phyloP scores from a whole-genome alignment of 1,140 invertebrate genomes.

The Adoxophyes honmai region DNA sequence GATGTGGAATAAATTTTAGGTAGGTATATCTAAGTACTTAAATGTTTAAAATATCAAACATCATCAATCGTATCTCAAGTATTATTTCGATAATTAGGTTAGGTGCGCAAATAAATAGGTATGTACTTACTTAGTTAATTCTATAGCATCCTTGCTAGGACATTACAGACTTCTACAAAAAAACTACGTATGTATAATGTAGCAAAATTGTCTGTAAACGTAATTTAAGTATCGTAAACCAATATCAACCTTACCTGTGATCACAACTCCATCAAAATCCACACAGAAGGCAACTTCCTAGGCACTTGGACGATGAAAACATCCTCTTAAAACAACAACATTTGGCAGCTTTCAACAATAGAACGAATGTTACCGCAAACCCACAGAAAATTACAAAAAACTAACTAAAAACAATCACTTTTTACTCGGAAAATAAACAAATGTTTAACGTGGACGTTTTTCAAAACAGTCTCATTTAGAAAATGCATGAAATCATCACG shows the following conservation, averaged over 20 bases:
- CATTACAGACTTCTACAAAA: no score
- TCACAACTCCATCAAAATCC: slow-evolving; percentile 13
- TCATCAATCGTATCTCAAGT: no score
- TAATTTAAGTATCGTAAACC: no score
- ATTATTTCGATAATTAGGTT: no score
- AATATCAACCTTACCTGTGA: neutral
- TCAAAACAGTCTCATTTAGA: slow-evolving; percentile 5
- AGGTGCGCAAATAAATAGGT: no score
- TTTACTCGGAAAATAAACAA: neutral
- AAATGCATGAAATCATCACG: neutral
- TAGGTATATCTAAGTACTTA: no score
- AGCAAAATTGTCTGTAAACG: no score
- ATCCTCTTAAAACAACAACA: slow-evolving; percentile 15
- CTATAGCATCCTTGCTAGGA: no score
- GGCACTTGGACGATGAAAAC: slow-evolving; percentile 11
- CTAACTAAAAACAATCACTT: neutral
- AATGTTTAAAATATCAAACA: no score
- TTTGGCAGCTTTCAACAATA: slow-evolving; percentile 11
- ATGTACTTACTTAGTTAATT: no score
- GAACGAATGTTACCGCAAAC: slow-evolving; percentile 8
- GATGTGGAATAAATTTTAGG: no score
- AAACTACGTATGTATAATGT: no score
- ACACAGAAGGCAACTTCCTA: slow-evolving; percentile 4
- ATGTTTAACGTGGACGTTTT: neutral
- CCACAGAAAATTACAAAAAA: slow-evolving; percentile 13